phyloP scores from a whole-genome alignment of 2,113 vertebrate species.

The Corythornis vintsioides region DNA sequence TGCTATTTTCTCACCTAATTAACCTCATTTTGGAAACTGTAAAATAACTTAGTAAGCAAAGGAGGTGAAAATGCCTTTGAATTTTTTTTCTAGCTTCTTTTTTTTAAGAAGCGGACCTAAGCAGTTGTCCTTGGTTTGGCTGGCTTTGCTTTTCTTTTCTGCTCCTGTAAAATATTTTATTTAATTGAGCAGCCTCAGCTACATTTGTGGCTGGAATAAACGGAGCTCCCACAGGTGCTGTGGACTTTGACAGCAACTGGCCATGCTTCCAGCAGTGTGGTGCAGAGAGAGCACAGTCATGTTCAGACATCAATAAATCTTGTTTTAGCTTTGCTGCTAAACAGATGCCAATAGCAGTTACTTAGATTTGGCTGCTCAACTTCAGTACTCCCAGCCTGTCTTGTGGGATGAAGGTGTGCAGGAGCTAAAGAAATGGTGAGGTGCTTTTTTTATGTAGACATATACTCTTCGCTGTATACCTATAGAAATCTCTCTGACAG shows the following conservation, averaged over 20 bases:
- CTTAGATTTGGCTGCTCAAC: not conserved
- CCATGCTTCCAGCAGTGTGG: not conserved
- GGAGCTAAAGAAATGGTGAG: not conserved
- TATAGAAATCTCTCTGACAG: not conserved
- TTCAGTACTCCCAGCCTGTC: not conserved
- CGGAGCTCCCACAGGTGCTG: not conserved
- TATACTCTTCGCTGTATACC: not conserved
- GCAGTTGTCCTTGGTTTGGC: not conserved
- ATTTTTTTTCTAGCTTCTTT: not conserved
- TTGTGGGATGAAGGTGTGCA: not conserved
- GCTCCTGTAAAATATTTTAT: not conserved
- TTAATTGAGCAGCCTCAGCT: not conserved
- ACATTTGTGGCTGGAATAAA: not conserved
- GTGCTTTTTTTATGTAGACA: not conserved
- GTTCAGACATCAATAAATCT: not conserved
- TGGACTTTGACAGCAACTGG: not conserved
- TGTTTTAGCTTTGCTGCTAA: not conserved
- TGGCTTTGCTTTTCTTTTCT: not conserved
- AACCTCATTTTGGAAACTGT: not conserved
- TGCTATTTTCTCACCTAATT: not conserved
- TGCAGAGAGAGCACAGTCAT: too few species aligned
- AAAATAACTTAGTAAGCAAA: not conserved
- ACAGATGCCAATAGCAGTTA: not conserved
- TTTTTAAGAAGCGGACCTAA: not conserved
- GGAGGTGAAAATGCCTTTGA: not conserved